Conservation (phyloP, 2,888 invertebrate genomes). For the Schrankia costaestrigalis region DNA sequence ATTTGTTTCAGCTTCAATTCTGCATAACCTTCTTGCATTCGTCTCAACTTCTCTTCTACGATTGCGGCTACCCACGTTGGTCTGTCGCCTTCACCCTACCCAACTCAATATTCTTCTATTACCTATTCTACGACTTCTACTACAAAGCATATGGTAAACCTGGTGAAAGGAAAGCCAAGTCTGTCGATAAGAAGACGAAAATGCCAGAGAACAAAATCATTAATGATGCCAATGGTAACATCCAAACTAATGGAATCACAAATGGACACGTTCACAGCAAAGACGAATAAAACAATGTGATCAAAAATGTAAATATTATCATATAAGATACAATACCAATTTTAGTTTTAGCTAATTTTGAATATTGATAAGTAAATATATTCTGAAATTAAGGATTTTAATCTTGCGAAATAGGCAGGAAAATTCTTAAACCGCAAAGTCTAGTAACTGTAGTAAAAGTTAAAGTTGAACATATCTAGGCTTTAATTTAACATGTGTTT, state of each 20-base stretch:
- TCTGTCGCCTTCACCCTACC: conserved; percentile 90
- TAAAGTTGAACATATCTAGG: too few species aligned
- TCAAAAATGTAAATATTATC: conserved; percentile 29
- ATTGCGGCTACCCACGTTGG: conserved; percentile 94
- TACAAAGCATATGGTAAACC: conserved; percentile 85
- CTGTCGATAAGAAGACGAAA: conserved; percentile 39
- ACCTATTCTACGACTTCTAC: conserved; percentile 95
- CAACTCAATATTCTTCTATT: conserved; percentile 95
- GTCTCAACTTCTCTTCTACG: conserved; percentile 90
- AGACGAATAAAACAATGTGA: conserved; percentile 20
- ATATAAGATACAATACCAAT: conserved; percentile 28
- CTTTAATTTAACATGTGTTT: too few species aligned
- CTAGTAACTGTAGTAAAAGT: too few species aligned
- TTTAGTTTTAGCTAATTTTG: conserved; percentile 33
- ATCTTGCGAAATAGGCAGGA: not conserved
- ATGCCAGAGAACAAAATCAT: conserved; percentile 34
- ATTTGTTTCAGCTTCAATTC: conserved; percentile 89
- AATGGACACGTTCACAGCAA: conserved; percentile 26
- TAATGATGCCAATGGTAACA: conserved; percentile 36
- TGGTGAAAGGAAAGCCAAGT: too few species aligned
- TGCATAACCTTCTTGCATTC: conserved; percentile 93
- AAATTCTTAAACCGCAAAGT: too few species aligned
- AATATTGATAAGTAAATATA: conserved; percentile 22
- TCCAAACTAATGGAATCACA: conserved; percentile 19
- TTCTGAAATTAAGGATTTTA: not conserved